Evolutionary conservation across 2,797 vertebrate species (phyloP).

Genomic region (Ptychadena robeensis): DNA sequence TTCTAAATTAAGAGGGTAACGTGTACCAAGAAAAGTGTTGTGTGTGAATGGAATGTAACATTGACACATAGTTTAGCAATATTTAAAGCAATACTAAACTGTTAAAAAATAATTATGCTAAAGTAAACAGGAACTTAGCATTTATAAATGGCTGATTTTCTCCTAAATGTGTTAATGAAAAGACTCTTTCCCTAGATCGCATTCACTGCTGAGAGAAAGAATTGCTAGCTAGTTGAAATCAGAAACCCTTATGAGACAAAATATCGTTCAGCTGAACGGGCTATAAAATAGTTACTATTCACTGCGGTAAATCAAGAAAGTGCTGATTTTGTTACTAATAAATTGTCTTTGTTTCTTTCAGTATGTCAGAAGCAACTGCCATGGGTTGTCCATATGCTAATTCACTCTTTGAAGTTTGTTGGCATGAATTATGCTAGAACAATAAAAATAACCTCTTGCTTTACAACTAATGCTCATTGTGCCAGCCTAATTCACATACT

Average conservation of each 20-base stretch:
- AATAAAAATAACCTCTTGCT: slow-evolving; percentile 41
- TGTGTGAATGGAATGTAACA: too few species aligned
- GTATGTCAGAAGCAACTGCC: slow-evolving; percentile 54
- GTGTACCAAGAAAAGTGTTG: too few species aligned
- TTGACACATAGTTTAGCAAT: not conserved
- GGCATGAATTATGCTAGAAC: slow-evolving; percentile 34
- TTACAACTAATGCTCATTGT: slow-evolving; percentile 41
- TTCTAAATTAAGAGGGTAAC: too few species aligned
- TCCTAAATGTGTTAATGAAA: slow-evolving; percentile 24
- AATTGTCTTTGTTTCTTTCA: slow-evolving; percentile 54
- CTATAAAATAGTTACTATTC: slow-evolving; percentile 52
- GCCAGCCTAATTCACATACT: slow-evolving; percentile 15
- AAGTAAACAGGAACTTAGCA: not conserved
- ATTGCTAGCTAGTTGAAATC: slow-evolving; percentile 47
- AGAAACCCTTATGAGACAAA: slow-evolving; percentile 49
- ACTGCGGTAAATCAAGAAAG: slow-evolving; percentile 54
- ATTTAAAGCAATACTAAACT: not conserved
- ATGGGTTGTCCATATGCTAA: slow-evolving; percentile 59
- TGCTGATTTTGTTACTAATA: slow-evolving; percentile 57
- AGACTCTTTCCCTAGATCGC: slow-evolving; percentile 13
- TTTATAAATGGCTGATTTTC: slow-evolving; percentile 26
- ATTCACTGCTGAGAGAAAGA: slow-evolving; percentile 22
- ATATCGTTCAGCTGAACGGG: slow-evolving; percentile 49
- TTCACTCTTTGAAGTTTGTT: slow-evolving; percentile 58
- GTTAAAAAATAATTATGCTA: not conserved